Base-by-base conservation (phyloP, 2,888 invertebrate genomes). In the Corbicula japonica region DNA sequence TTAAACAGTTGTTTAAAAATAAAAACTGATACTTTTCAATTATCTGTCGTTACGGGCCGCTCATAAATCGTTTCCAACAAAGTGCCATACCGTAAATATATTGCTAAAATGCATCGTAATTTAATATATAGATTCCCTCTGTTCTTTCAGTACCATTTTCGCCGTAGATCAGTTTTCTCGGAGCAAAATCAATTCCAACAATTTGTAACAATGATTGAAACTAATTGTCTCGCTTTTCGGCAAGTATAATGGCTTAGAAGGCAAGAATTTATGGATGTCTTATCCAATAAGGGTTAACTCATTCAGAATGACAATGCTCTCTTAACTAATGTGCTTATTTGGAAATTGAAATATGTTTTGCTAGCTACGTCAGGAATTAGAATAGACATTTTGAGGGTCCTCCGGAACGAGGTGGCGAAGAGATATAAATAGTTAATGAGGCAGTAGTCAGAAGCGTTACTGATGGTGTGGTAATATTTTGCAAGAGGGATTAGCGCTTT, bases 291-390 rank as follows among this genome's bases (percentile, higher is more conserved):
- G 72, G 30, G 66, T 80, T 80, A 80, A 71, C 75, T 80, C 75
- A 52, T 50, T 80, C 80, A 48, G 26, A 10, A 34, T 63, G 75
- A 72, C 75, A 68, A 60, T 41, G 44, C 62, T 56, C 32, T 52
- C 62, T 61, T 52, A 61, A 54, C 61, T 80, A 80, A 80, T 80
- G 65, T 72, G 80, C 75, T 75, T 72, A 80, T 80, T 80, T 80
- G 72, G 80, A 75, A 80, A 80, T 75, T 80, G 80, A 80, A 80
- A 80, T 80, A 80, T 80, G 80, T 80, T 80, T 80, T 80, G 46
- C 63, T 46, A 60, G 61, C 62, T 68, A 62, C 61, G 61, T 72
- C 52, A 75, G 61, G 38, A 80, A 80, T 80, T 80, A 69, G 63
- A 71, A 50, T 26, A 69, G 80, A 76, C 80, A 62, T 62, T 68